Conservation (phyloP, 2,888 invertebrate genomes). For the Stenichneumon culpator region DNA sequence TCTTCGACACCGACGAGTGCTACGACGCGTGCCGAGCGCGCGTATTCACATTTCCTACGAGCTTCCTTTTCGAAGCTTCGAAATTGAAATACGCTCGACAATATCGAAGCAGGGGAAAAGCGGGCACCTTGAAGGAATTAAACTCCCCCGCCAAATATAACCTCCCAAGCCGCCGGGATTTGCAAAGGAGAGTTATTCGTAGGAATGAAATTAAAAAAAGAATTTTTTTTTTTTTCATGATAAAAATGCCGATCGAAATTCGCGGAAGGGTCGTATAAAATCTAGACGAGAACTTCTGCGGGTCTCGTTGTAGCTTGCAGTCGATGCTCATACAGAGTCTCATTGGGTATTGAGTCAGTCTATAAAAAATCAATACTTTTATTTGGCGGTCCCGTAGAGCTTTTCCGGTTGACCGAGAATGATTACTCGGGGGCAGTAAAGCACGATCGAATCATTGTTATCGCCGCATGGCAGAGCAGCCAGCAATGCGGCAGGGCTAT, state of each 20-base stretch:
- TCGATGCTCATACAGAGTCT: constrained; percentile 41
- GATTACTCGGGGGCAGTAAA: constrained; percentile 17
- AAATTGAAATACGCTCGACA: constrained; percentile 53
- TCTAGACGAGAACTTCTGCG: too few relatives aligned
- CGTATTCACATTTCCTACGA: constrained; percentile 31
- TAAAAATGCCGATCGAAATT: not conserved
- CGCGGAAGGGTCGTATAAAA: too few relatives aligned
- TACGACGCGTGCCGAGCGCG: constrained; percentile 56
- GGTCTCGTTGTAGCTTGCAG: constrained; percentile 15
- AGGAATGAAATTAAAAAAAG: too few relatives aligned
- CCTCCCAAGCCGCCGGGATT: not conserved
- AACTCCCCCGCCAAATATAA: constrained; percentile 19
- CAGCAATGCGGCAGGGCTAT: constrained; percentile 14
- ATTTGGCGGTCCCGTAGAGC: constrained; percentile 1
- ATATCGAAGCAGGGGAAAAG: constrained; percentile 33
- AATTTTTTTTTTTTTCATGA: too few relatives aligned
- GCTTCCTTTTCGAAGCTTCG: constrained; percentile 31
- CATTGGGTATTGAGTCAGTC: constrained; percentile 9
- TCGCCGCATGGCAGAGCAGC: constrained; percentile 63
- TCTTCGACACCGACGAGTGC: constrained; percentile 41
- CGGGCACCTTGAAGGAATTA: not conserved
- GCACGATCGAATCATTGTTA: constrained; percentile 57
- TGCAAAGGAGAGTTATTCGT: too few relatives aligned
- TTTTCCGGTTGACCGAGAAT: constrained; percentile 40
- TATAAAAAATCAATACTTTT: constrained; percentile 11